phyloP scores from a whole-genome alignment of 2,888 invertebrate species.

The Sphaerophoria rueppellii region DNA sequence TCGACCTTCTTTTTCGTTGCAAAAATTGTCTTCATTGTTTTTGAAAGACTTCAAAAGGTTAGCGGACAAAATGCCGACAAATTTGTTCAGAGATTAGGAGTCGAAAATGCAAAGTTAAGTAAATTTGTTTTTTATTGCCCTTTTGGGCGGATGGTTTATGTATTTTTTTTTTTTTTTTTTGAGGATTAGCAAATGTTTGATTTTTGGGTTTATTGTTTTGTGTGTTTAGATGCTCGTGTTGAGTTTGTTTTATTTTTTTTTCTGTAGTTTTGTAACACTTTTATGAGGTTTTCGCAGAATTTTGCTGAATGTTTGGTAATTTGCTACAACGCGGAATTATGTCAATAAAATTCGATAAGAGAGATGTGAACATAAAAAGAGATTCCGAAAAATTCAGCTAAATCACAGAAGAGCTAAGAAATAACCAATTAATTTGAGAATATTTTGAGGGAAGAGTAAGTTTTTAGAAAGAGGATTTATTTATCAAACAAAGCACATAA shows the following conservation, averaged over 20 bases:
- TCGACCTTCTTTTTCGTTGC: conserved; percentile 4
- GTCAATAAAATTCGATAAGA: not conserved
- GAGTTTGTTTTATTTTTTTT: conserved; percentile 49
- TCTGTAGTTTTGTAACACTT: conserved; percentile 5
- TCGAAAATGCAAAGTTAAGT: not conserved
- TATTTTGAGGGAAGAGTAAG: too few species aligned
- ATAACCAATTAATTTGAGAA: too few species aligned
- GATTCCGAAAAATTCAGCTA: not conserved
- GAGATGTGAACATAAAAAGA: conserved; percentile 5
- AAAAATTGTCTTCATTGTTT: conserved; percentile 9
- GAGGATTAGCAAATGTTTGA: conserved; percentile 58
- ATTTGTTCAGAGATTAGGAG: not conserved
- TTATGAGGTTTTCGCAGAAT: conserved; percentile 37
- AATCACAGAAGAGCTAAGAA: too few species aligned
- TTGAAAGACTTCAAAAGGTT: conserved; percentile 34
- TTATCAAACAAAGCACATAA: too few species aligned
- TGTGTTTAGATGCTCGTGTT: conserved; percentile 32
- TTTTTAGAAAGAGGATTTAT: too few species aligned
- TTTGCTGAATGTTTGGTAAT: not conserved
- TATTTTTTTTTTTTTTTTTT: conserved; percentile 2
- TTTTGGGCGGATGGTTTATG: conserved; percentile 28
- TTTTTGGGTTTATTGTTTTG: conserved; percentile 52
- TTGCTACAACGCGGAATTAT: not conserved
- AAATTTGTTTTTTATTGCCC: conserved; percentile 44
- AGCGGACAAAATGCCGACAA: not conserved